These are phyloP conservation scores for Salpingus planirostris DNA, from an alignment of 2,888 invertebrate species.

Conservation along the genomic window DNA sequence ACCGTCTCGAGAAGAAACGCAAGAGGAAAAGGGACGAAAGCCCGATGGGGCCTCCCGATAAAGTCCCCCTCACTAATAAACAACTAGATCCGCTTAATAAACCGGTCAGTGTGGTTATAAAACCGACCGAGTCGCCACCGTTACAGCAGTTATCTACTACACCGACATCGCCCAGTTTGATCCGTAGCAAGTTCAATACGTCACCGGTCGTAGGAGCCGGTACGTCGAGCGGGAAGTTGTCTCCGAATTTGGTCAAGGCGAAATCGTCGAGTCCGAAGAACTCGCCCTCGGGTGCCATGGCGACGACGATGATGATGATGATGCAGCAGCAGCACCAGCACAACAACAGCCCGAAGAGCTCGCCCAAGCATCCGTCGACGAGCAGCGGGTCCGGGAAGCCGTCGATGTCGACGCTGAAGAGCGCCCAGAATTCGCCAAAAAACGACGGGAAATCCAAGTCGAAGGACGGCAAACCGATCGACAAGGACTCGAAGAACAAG, in stretches of 20 bases:
- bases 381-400: conserved; percentile 68
- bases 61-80: conserved; percentile 53
- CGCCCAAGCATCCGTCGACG: conserved; percentile 66
- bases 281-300: conserved; percentile 49
- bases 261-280: conserved; percentile 59
- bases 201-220: conserved; percentile 62
- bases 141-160: conserved; percentile 43
- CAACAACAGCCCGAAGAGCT: conserved; percentile 67
- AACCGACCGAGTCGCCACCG: conserved; percentile 54
- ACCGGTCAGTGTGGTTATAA: conserved; percentile 65
- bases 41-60: conserved; percentile 76
- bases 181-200: conserved; percentile 60
- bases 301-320: neutral
- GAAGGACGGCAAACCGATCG: conserved; percentile 35
- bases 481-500: conserved; percentile 35
- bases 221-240: conserved; percentile 52
- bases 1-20: conserved; percentile 55
- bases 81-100: conserved; percentile 58
- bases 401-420: conserved; percentile 80
- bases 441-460: conserved; percentile 52
- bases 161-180: conserved; percentile 55
- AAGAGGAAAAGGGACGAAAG: conserved; percentile 72
- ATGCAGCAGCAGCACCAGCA: too few species aligned
- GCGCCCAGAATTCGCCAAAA: conserved; percentile 65
- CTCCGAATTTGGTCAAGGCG: conserved; percentile 48